phyloP scores from a whole-genome alignment of 2,888 invertebrate genomes.

The Malthinus seriepunctatus region DNA sequence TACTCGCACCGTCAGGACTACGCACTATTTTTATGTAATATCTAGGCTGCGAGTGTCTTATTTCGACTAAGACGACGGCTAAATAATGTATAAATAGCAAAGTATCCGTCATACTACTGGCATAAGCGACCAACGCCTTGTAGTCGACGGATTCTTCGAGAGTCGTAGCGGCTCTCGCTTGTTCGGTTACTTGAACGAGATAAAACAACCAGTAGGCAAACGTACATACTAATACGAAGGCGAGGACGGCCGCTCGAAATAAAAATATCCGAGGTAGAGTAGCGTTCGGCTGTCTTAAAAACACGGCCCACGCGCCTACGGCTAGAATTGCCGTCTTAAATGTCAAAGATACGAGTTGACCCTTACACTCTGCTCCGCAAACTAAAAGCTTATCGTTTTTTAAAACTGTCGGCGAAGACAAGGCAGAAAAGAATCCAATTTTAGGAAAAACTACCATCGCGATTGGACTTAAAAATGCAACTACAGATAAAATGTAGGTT shows the following conservation, averaged over 20 bases:
- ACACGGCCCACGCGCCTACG: slow-evolving; percentile 92
- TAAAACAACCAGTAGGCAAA: slow-evolving; percentile 99
- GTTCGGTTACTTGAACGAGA: slow-evolving; percentile 86
- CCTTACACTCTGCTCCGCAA: slow-evolving; percentile 93
- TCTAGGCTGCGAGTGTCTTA: slow-evolving; percentile 87
- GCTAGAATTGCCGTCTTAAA: slow-evolving; percentile 89
- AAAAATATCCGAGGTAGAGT: slow-evolving; percentile 91
- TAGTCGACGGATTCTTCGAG: slow-evolving; percentile 83
- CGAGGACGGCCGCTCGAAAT: slow-evolving; percentile 85
- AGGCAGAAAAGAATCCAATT: slow-evolving; percentile 80
- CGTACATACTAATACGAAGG: slow-evolving; percentile 86
- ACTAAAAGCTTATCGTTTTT: slow-evolving; percentile 75
- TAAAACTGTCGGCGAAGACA: slow-evolving; percentile 68
- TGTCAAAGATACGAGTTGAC: slow-evolving; percentile 85
- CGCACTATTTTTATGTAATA: slow-evolving; percentile 90
- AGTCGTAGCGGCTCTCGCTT: slow-evolving; percentile 76
- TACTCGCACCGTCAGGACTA: slow-evolving; percentile 93
- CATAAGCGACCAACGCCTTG: slow-evolving; percentile 87
- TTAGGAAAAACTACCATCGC: slow-evolving; percentile 95
- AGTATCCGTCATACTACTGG: slow-evolving; percentile 91
- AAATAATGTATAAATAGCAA: slow-evolving; percentile 93
- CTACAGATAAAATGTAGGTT: slow-evolving; percentile 76
- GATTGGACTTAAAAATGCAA: slow-evolving; percentile 89
- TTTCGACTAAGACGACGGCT: slow-evolving; percentile 90
- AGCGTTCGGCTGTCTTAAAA: slow-evolving; percentile 80